Percentiles rank a stretch among this genome's conserved stretches.
These are phyloP conservation scores for Tenthredo mesomela DNA, from an alignment of 2,888 invertebrate genomes.

Conservation along the genomic window DNA sequence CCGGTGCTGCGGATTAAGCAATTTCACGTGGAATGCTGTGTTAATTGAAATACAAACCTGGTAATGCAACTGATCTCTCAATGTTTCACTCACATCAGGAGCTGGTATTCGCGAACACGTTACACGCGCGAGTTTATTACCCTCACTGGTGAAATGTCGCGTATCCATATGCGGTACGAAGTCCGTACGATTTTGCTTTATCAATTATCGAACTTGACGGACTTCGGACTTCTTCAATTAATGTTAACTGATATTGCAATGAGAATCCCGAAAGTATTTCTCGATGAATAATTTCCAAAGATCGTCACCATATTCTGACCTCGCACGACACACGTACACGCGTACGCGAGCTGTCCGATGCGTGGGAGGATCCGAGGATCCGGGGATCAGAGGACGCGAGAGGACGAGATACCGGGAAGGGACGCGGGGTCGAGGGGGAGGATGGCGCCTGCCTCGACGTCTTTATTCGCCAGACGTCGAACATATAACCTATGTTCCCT, in stretches of 20 bases:
- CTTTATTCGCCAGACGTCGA: constrained; percentile 71
- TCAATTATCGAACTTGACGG: background rate
- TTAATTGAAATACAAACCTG: constrained; percentile 67
- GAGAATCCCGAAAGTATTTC: constrained; percentile 22
- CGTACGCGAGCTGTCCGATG: constrained; percentile 51
- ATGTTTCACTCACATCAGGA: background rate
- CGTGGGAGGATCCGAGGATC: constrained; percentile 52
- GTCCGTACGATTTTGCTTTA: background rate
- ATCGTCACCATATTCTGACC: constrained; percentile 40
- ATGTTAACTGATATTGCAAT: constrained; percentile 6
- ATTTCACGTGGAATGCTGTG: constrained; percentile 63
- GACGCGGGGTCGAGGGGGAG: constrained; percentile 65
- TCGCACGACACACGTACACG: constrained; percentile 53
- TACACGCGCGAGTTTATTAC: background rate
- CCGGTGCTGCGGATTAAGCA: constrained; percentile 59
- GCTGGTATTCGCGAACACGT: background rate
- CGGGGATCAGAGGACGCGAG: constrained; percentile 51
- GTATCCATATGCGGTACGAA: background rate
- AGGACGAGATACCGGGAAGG: constrained; percentile 40
- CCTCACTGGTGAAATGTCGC: background rate
- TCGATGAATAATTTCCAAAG: constrained; percentile 53
- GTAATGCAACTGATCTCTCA: constrained; percentile 18
- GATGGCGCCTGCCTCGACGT: constrained; percentile 71
- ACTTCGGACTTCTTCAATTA: constrained; percentile 34
- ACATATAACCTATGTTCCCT: constrained; percentile 60